Percentiles rank a stretch among this genome's conserved stretches.
These are phyloP conservation scores for Spilarctia lutea DNA, from an alignment of 2,888 invertebrate genomes.

Conservation along the genomic window DNA sequence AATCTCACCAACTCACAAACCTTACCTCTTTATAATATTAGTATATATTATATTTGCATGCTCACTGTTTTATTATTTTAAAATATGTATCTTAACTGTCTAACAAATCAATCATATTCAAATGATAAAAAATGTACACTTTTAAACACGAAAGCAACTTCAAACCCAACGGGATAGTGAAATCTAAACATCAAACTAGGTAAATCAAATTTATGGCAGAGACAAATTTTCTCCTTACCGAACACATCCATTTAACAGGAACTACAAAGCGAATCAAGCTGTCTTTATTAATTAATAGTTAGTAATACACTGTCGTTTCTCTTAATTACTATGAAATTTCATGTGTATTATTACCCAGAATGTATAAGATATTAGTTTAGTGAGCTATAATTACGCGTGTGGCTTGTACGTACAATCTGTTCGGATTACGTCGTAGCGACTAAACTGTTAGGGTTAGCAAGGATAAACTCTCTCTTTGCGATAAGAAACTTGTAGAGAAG, in stretches of 20 bases:
- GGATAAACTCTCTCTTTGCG: slow-evolving; percentile 68
- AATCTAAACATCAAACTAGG: neutral
- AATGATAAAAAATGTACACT: neutral
- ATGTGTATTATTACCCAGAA: slow-evolving; percentile 40
- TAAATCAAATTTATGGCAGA: slow-evolving; percentile 2
- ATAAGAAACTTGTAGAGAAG: slow-evolving; percentile 74
- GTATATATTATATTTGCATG: neutral
- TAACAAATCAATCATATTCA: neutral
- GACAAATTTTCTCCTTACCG: slow-evolving; percentile 1
- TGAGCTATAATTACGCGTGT: slow-evolving; percentile 53
- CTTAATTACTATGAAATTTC: slow-evolving; percentile 47
- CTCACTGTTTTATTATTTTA: no score
- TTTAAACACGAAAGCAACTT: neutral
- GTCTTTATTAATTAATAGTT: slow-evolving; percentile 46
- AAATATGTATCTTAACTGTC: neutral
- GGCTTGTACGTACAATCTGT: slow-evolving; percentile 51
- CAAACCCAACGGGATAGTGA: neutral
- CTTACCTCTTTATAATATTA: no score
- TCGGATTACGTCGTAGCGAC: slow-evolving; percentile 55
- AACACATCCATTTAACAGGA: slow-evolving; percentile 34
- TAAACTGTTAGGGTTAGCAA: slow-evolving; percentile 57
- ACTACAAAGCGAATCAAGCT: slow-evolving; percentile 38
- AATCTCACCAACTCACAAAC: no score
- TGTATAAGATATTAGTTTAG: slow-evolving; percentile 46
- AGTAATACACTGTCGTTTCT: slow-evolving; percentile 35